These are phyloP conservation scores for Tetranychus truncatus DNA, from an alignment of 2,888 invertebrate genomes.

Conservation along the genomic window DNA sequence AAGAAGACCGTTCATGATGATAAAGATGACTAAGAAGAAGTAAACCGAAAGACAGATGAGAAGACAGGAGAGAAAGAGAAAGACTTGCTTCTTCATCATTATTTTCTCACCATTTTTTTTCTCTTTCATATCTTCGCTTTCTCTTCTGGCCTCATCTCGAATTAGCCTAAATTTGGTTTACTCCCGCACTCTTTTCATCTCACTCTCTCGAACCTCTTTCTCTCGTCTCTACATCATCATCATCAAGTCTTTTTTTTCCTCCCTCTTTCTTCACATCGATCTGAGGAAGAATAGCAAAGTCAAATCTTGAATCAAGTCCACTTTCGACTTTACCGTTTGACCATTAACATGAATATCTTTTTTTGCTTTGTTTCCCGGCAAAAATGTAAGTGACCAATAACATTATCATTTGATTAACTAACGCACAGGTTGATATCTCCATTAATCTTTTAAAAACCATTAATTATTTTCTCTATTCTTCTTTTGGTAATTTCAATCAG, in stretches of 20 bases:
- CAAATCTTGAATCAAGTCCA: background rate
- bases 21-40: no score
- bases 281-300: background rate
- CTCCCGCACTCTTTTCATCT: background rate
- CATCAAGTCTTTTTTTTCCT: background rate
- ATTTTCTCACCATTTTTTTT: background rate
- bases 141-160: background rate
- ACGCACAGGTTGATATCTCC: no score
- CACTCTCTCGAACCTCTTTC: background rate
- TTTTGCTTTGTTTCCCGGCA: background rate
- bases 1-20: no score
- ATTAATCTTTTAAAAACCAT: no score
- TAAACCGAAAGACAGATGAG: background rate
- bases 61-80: background rate
- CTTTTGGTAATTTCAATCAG: no score
- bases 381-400: background rate
- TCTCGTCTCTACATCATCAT: background rate
- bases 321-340: conserved; percentile 1
- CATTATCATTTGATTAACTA: no score
- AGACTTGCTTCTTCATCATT: background rate
- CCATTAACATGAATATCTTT: background rate
- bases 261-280: background rate
- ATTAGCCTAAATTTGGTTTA: conserved; percentile 1
- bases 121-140: background rate
- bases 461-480: no score